Evolutionary conservation across 1,140 invertebrate genomes (phyloP).

Genomic region (Holcopasites calliopsidis): DNA sequence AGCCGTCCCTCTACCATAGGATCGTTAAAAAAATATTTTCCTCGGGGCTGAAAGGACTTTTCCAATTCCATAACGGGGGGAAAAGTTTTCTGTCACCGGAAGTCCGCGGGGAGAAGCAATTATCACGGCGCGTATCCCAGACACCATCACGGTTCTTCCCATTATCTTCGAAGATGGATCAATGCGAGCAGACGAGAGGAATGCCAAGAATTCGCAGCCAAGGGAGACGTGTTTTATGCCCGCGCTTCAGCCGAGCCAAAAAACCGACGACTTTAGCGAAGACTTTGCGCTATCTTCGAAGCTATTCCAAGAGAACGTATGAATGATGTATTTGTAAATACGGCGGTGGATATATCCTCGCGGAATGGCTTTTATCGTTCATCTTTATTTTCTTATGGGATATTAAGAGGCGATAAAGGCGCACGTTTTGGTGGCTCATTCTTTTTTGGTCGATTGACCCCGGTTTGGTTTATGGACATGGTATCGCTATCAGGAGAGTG

Average conservation of each 20-base stretch:
- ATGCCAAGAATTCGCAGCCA: slow-evolving; percentile 39
- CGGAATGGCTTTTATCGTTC: neutral
- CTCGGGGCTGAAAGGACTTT: neutral
- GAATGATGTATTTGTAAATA: slow-evolving; percentile 24
- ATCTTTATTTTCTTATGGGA: slow-evolving; percentile 1
- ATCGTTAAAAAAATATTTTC: too few species aligned
- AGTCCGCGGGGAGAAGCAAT: slow-evolving; percentile 1
- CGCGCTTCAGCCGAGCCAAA: slow-evolving; percentile 2
- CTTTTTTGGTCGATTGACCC: neutral
- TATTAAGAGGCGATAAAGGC: neutral
- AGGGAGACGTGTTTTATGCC: slow-evolving; percentile 14
- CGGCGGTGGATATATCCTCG: neutral
- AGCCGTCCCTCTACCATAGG: too few species aligned
- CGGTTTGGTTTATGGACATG: neutral
- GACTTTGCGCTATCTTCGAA: slow-evolving; percentile 14
- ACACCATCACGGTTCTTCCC: slow-evolving; percentile 6
- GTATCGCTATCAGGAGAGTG: neutral
- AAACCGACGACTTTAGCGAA: neutral
- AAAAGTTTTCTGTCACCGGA: neutral
- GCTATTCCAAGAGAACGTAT: neutral
- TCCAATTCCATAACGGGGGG: neutral
- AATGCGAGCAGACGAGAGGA: slow-evolving; percentile 57
- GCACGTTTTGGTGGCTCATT: neutral
- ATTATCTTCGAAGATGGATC: slow-evolving; percentile 12
- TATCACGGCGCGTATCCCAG: slow-evolving; percentile 18